Evolutionary conservation across 2,888 invertebrate species (phyloP).

Genomic region (Caenorhabditis angaria): DNA sequence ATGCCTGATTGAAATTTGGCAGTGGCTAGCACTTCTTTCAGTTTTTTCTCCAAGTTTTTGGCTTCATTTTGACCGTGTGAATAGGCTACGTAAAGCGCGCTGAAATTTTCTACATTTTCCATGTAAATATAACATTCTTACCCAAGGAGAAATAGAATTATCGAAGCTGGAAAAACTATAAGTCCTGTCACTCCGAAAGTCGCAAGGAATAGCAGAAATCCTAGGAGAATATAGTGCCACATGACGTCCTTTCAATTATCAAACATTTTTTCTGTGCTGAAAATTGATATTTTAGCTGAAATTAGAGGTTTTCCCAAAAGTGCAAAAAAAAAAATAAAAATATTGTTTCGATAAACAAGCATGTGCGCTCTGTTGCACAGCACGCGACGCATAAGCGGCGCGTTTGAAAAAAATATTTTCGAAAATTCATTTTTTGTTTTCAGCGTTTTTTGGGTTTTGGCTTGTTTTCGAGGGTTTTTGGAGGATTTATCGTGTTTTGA

Average conservation of each 20-base stretch:
- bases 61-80: conserved; percentile 36
- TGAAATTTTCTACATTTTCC: conserved; percentile 4
- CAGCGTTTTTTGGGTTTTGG: not conserved
- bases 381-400: not conserved
- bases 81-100: conserved; percentile 48
- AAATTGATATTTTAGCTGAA: conserved; percentile 3
- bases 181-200: conserved; percentile 56
- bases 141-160: conserved; percentile 11
- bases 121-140: not conserved
- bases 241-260: conserved; percentile 1
- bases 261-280: not conserved
- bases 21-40: conserved; percentile 23
- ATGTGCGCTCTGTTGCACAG: conserved; percentile 3
- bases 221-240: conserved; percentile 45
- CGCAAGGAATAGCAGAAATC: conserved; percentile 40
- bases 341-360: not conserved
- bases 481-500: not conserved
- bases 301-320: not conserved
- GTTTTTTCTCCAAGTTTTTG: conserved; percentile 28
- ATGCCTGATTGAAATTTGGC: conserved; percentile 47
- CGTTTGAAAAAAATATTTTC: not conserved
- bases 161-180: conserved; percentile 31
- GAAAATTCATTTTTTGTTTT: conserved; percentile 9
- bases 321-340: conserved; percentile 4
- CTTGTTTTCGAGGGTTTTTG: not conserved